phyloP scores from a whole-genome alignment of 2,888 invertebrate genomes.

The Dione juno region DNA sequence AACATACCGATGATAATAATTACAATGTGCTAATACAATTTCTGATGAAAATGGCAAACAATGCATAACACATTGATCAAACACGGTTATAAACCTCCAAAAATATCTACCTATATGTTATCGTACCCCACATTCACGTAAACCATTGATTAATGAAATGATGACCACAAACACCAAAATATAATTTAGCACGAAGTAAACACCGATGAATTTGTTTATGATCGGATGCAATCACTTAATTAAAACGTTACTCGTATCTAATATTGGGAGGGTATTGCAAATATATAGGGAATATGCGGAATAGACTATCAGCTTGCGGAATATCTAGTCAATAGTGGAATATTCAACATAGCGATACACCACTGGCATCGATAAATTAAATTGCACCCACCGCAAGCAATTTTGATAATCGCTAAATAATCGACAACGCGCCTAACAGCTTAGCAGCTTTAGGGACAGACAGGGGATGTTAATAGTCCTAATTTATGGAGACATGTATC shows the following conservation, averaged over 20 bases:
- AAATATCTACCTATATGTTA: slow-evolving; percentile 20
- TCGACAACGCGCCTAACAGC: slow-evolving; percentile 56
- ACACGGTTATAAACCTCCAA: slow-evolving; percentile 21
- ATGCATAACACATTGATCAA: neutral
- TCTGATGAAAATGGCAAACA: slow-evolving; percentile 2
- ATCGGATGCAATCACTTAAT: slow-evolving; percentile 51
- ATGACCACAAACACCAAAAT: slow-evolving; percentile 36
- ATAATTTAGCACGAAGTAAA: slow-evolving; percentile 41
- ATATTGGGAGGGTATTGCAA: slow-evolving; percentile 58
- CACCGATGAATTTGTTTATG: slow-evolving; percentile 44
- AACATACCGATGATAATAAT: neutral
- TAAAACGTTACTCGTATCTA: slow-evolving; percentile 59
- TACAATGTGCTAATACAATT: neutral
- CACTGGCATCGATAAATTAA: slow-evolving; percentile 65
- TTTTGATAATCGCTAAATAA: slow-evolving; percentile 73
- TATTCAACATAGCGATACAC: slow-evolving; percentile 32
- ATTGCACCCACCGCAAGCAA: slow-evolving; percentile 62
- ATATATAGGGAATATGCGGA: slow-evolving; percentile 55
- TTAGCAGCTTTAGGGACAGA: slow-evolving; percentile 48
- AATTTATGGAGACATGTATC: slow-evolving; percentile 53
- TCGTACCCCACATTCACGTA: slow-evolving; percentile 10
- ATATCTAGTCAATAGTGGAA: slow-evolving; percentile 37
- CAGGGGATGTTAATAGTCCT: slow-evolving; percentile 57
- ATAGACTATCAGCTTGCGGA: slow-evolving; percentile 38
- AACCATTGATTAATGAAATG: slow-evolving; percentile 33